Conservation (phyloP, 2,797 vertebrate species). For the Orestias chungarensis region DNA sequence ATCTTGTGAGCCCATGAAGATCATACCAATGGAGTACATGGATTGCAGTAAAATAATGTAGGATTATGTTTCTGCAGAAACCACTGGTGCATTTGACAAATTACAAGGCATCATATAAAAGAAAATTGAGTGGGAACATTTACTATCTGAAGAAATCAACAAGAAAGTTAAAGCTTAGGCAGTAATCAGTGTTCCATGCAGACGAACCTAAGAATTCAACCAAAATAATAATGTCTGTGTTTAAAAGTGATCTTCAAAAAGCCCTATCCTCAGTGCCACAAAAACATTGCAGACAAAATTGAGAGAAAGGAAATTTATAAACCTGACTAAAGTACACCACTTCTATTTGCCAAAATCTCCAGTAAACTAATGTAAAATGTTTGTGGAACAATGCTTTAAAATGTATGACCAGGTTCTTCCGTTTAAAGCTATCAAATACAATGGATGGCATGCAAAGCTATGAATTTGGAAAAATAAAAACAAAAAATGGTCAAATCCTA, state of each 20-base stretch:
- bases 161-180: too few relatives aligned
- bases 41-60: neutral
- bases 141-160: neutral
- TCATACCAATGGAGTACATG: neutral
- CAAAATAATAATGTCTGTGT: neutral
- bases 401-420: too few relatives aligned
- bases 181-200: too few relatives aligned
- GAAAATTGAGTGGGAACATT: neutral
- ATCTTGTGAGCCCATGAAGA: neutral
- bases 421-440: too few relatives aligned
- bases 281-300: neutral
- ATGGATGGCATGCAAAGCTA: too few relatives aligned
- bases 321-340: neutral
- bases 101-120: neutral
- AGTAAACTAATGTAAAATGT: too few relatives aligned
- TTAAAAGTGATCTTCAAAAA: neutral
- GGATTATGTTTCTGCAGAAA: neutral
- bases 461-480: too few relatives aligned
- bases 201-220: too few relatives aligned
- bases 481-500: neutral
- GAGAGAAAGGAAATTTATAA: neutral
- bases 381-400: too few relatives aligned
- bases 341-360: neutral
- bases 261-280: neutral
- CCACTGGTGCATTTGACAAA: neutral